A percentile compares a stretch with the other conserved stretches of the same genome.
These are phyloP conservation scores for Psilopsiagon aurifrons DNA, from an alignment of 2,113 vertebrate genomes.

Conservation along the genomic window DNA sequence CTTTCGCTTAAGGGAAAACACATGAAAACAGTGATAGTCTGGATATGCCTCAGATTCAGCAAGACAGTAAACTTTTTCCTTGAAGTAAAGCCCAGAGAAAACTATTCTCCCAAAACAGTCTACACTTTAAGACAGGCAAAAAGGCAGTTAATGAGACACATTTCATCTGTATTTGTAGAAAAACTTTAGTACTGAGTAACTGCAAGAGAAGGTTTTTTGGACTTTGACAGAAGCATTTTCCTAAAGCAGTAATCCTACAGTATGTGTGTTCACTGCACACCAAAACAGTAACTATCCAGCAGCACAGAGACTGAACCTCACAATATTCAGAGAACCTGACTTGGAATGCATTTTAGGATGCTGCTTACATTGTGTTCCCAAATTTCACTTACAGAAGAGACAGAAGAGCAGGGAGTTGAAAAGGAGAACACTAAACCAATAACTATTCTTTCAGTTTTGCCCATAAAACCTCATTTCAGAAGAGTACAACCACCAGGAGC, in stretches of 20 bases:
- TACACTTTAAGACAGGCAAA: background rate
- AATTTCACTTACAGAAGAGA: background rate
- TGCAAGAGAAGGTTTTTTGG: background rate
- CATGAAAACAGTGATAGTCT: background rate
- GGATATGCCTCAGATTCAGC: background rate
- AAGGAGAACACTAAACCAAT: background rate
- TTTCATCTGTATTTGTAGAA: background rate
- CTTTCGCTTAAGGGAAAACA: background rate
- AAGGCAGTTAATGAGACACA: background rate
- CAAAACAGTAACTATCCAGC: background rate
- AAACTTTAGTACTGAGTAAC: background rate
- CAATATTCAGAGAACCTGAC: background rate
- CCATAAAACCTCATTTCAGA: background rate
- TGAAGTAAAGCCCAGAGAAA: background rate
- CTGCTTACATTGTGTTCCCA: background rate
- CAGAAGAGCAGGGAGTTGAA: background rate
- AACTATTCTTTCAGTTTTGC: background rate
- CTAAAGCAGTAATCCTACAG: background rate
- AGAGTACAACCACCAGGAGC: background rate
- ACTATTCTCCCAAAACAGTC: background rate
- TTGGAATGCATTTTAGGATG: background rate
- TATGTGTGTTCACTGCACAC: background rate
- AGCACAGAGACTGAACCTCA: background rate
- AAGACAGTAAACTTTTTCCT: background rate
- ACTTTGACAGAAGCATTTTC: background rate